Evolutionary conservation across 2,888 invertebrate species (phyloP).

Genomic region (Platycnemis pennipes): DNA sequence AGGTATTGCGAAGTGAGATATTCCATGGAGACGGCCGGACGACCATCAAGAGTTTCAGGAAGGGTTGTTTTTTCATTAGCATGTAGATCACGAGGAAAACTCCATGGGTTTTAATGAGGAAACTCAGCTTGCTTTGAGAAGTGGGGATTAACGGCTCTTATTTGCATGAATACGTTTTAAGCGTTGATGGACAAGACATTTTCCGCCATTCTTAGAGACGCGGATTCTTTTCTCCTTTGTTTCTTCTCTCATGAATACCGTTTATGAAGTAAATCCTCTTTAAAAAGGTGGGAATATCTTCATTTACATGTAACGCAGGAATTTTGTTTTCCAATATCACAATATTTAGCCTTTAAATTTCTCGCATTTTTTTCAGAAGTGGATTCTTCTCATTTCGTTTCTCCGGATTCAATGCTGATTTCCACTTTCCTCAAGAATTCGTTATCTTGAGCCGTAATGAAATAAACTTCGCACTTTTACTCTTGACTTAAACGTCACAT

Average conservation of each 20-base stretch:
- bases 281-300: background rate
- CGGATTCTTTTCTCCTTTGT: background rate
- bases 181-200: background rate
- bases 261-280: background rate
- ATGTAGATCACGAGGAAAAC: background rate
- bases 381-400: background rate
- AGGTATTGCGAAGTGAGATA: background rate
- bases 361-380: background rate
- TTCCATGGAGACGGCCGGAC: background rate
- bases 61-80: background rate
- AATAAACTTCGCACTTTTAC: too few species aligned
- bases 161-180: background rate
- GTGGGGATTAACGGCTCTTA: background rate
- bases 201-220: background rate
- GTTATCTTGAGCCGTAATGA: background rate
- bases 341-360: background rate
- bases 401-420: background rate
- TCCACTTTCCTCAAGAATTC: background rate
- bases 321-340: background rate
- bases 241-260: background rate
- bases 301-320: background rate
- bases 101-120: conserved; percentile 26
- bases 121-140: background rate
- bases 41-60: background rate
- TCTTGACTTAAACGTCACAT: too few species aligned